Evolutionary conservation across 1,140 invertebrate genomes (phyloP).

Genomic region (Drosophila sp.): DNA sequence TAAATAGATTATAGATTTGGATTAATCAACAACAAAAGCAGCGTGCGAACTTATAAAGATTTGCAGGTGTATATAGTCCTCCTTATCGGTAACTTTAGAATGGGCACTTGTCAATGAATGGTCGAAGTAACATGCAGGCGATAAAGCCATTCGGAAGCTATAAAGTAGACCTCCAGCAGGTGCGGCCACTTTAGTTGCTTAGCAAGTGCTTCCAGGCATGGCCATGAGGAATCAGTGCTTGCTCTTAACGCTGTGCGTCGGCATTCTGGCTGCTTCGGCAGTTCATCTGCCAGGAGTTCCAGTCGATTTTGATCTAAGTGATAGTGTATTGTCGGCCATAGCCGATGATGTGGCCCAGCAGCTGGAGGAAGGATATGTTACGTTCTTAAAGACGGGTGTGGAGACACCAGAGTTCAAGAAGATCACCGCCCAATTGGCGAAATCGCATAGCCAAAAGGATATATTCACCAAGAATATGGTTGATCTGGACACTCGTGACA

Average conservation of each 20-base stretch:
- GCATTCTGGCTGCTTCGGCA: constrained; percentile 42
- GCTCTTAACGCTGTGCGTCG: constrained; percentile 35
- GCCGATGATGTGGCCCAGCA: constrained; percentile 62
- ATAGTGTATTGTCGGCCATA: constrained; percentile 66
- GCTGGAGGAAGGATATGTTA: constrained; percentile 65
- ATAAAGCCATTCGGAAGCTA: constrained; percentile 45
- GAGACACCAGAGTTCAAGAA: constrained; percentile 57
- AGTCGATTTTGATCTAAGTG: constrained; percentile 54
- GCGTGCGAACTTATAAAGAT: neutral
- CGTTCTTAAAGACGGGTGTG: constrained; percentile 62
- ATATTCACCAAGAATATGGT: constrained; percentile 68
- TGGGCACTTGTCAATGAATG: constrained; percentile 31
- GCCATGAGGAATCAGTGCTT: constrained; percentile 49
- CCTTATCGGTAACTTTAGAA: constrained; percentile 29
- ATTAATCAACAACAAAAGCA: neutral
- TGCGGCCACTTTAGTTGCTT: constrained; percentile 34
- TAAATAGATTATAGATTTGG: constrained; percentile 8
- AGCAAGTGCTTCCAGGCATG: constrained; percentile 15
- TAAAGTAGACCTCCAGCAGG: constrained; percentile 47
- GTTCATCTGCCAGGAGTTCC: constrained; percentile 69
- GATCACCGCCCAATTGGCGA: constrained; percentile 62
- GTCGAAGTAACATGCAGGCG: constrained; percentile 5
- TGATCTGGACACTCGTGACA: constrained; percentile 59
- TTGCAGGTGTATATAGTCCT: constrained; percentile 6
- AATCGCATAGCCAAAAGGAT: constrained; percentile 69